Evolutionary conservation across 1,140 invertebrate species (phyloP).

Genomic region (Bacillus rossius): DNA sequence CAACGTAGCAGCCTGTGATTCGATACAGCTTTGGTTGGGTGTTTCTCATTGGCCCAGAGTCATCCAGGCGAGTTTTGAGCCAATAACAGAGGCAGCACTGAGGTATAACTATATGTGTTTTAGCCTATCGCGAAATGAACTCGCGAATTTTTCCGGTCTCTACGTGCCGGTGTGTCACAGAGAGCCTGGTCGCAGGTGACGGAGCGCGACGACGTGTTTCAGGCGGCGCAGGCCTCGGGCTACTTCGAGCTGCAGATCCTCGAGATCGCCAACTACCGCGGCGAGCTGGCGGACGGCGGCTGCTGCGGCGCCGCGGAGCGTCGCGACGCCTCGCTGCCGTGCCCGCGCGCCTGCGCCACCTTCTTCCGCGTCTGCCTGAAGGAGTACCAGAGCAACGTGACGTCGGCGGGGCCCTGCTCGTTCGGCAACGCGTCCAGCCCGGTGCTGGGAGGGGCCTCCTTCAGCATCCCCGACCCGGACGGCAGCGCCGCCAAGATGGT

Average conservation of each 20-base stretch:
- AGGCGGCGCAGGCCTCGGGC: conserved; percentile 70
- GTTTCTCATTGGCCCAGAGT: no score
- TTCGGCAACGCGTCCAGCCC: conserved; percentile 83
- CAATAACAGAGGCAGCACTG: no score
- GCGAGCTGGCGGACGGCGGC: conserved; percentile 68
- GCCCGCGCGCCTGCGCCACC: conserved; percentile 65
- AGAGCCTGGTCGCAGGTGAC: no score
- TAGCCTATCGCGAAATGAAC: no score
- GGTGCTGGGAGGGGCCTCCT: conserved; percentile 80
- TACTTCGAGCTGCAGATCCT: conserved; percentile 89
- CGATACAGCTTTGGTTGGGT: no score
- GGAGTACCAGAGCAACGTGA: conserved; percentile 84
- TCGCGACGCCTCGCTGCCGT: conserved; percentile 41
- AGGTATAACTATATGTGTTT: no score
- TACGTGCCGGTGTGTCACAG: no score
- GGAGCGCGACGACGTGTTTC: no score
- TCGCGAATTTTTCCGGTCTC: no score
- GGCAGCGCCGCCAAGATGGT: conserved; percentile 60
- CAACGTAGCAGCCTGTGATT: no score
- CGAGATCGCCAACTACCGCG: conserved; percentile 80
- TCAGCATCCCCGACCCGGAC: conserved; percentile 73
- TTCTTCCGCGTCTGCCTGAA: conserved; percentile 85
- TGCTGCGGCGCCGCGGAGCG: conserved; percentile 64
- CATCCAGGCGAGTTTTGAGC: no score
- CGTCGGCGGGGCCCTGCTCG: conserved; percentile 75